Base-by-base conservation (phyloP, 2,888 invertebrate genomes). In the Congeria kusceri region DNA sequence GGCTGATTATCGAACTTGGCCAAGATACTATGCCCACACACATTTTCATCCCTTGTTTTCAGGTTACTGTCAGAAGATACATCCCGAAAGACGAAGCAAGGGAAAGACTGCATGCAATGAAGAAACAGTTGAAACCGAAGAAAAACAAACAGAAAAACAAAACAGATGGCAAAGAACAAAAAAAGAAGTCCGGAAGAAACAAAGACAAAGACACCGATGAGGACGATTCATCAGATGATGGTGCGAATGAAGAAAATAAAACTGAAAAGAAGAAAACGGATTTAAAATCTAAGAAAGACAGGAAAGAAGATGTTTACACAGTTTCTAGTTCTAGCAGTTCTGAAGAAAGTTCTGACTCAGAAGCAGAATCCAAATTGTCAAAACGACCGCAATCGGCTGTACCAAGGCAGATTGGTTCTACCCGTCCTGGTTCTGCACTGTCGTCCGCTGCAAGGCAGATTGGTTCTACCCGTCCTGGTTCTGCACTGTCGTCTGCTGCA, bases 1-100 rank as follows among this genome's bases (percentile, higher is more conserved):
- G n/a, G n/a, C n/a, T n/a, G n/a, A n/a, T n/a, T n/a, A n/a, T n/a
- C n/a, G n/a, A n/a, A n/a, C n/a, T n/a, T n/a, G n/a, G n/a, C n/a
- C n/a, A n/a, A n/a, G n/a, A n/a, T n/a, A n/a, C n/a, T n/a, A n/a
- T n/a, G n/a, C n/a, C n/a, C n/a, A n/a, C n/a, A n/a, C n/a, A n/a
- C n/a, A n/a, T n/a, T n/a, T n/a, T n/a, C n/a, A n/a, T n/a, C n/a
- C n/a, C n/a, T 15, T 25, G 4, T 62, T 18, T 57, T n/a, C 64
- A 91, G 91, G 86, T 91, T 3, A 87, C 77, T 29, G 77, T 91
- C 7, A 87, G 80, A 64, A 83, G 88, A 72, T 87, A 88, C 56
- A 76, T 91, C 5, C 79, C 85, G 27, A 85, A 83, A 62, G 79
- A 83, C 27, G 90, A 91, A 64, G 84, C 86, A 11, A 71, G 59